Base-by-base conservation (phyloP, 2,888 invertebrate species). In the Dioctria rufipes region DNA sequence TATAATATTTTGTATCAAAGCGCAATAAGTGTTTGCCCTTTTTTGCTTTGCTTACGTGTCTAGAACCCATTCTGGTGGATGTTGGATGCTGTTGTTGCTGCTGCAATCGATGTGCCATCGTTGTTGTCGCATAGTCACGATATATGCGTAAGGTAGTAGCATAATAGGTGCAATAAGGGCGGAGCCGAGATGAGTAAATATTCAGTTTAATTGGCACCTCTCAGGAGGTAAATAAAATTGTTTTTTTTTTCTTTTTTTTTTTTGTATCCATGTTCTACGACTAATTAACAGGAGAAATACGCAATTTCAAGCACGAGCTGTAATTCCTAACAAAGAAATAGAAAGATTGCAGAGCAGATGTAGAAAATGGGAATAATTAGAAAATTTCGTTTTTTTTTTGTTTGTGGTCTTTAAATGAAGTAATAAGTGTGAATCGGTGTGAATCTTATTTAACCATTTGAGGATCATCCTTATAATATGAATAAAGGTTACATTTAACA, bases 111-210 rank as follows among this genome's bases (percentile, higher is more conserved):
- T 25, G 25, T 2, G 25, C 25, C 25, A 25, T 25, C 25, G 25
- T 25, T 25, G 25, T 25, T 25, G 25, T 25, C 25, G 25, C 25
- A 25, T 25, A 69, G 51, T 69, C 51, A 51, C 69, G 39, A 69
- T 49, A 69, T 69, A 58, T 54, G 73, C 73, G 73, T 73, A 73
- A 58, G 42, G 43, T 39, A 42, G 58, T 73, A n/a, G 73, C 58
- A 39, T 54, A 58, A 58, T 73, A 73, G 73, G 73, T 73, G 58
- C 60, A 58, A 73, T 58, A 54, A 73, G 73, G 73, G 73, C 58
- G 73, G 58, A 58, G 58, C 42, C 58, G 51, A 58, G 58, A 73
- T 73, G 58, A 73, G 58, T 73, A 58, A 73, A 73, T 58, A 73
- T 73, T 73, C 73, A 42, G 58, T 58, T 58, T 73, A 73, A 73